Evolutionary conservation across 2,888 invertebrate species (phyloP).

Genomic region (Oasisia sp.): DNA sequence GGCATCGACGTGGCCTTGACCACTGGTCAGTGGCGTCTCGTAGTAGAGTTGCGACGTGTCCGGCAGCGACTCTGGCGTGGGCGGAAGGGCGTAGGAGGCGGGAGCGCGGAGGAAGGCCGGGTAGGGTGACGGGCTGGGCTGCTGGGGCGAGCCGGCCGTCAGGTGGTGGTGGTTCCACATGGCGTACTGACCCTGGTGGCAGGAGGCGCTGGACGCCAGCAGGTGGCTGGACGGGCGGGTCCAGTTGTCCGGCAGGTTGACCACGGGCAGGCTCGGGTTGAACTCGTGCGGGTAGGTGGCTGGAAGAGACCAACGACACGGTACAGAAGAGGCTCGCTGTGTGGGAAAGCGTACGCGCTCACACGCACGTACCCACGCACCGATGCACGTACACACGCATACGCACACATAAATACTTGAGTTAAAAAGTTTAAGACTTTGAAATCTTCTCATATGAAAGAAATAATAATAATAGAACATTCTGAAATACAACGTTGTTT

Average conservation of each 20-base stretch:
- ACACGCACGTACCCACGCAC: too few relatives aligned
- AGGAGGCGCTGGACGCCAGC: not conserved
- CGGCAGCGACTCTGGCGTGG: not conserved
- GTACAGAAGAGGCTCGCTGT: not conserved
- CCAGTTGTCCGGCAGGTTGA: conserved; percentile 10
- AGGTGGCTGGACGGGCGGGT: not conserved
- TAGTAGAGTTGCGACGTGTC: not conserved
- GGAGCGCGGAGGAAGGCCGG: not conserved
- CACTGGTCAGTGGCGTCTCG: not conserved
- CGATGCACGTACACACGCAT: too few relatives aligned
- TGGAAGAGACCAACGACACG: not conserved
- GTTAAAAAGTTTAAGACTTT: too few relatives aligned
- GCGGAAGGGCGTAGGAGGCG: not conserved
- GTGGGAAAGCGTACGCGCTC: too few relatives aligned
- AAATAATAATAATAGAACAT: too few relatives aligned
- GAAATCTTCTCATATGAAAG: too few relatives aligned
- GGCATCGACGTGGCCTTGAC: not conserved
- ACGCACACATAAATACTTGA: too few relatives aligned
- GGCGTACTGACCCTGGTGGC: not conserved
- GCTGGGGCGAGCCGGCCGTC: not conserved
- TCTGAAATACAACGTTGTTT: too few relatives aligned
- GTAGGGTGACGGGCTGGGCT: not conserved
- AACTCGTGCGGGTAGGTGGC: not conserved
- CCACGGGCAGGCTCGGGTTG: not conserved
- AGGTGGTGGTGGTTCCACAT: conserved; percentile 8